Evolutionary conservation across 2,113 vertebrate species (phyloP).

Genomic region (Quiscalus mexicanus): DNA sequence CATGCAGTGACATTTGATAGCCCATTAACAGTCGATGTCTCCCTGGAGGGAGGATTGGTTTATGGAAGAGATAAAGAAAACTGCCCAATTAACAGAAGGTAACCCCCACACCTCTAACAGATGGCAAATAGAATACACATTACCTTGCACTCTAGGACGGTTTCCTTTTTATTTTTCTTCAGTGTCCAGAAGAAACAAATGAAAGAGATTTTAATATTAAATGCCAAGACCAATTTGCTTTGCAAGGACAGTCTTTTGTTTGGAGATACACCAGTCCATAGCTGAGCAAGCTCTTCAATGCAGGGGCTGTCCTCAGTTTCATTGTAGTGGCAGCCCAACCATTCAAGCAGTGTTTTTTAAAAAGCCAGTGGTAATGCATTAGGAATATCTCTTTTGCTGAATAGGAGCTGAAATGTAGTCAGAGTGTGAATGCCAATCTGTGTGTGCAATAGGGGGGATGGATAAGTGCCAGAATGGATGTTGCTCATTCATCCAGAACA

Average conservation of each 20-base stretch:
- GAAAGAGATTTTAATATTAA: background rate
- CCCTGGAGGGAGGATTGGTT: too few species aligned
- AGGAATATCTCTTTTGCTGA: background rate
- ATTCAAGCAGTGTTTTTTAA: background rate
- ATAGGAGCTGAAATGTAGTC: background rate
- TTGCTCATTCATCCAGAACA: background rate
- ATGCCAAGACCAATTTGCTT: background rate
- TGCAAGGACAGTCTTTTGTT: background rate
- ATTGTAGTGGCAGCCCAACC: background rate
- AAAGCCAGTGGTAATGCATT: background rate
- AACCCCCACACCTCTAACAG: too few species aligned
- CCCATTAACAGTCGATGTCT: too few species aligned
- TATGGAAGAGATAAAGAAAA: too few species aligned
- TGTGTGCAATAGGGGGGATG: background rate
- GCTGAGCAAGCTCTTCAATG: background rate
- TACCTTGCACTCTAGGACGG: too few species aligned
- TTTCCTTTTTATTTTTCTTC: background rate
- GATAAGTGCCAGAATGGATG: background rate
- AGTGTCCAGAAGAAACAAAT: background rate
- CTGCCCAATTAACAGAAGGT: too few species aligned
- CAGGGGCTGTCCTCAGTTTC: background rate
- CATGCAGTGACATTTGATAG: too few species aligned
- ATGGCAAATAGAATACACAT: too few species aligned
- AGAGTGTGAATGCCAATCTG: background rate
- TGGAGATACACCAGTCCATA: background rate